A percentile compares a stretch with the other conserved stretches of the same genome.
Conservation (phyloP, 2,888 invertebrate species). For the Willowsia nigromaculata region DNA sequence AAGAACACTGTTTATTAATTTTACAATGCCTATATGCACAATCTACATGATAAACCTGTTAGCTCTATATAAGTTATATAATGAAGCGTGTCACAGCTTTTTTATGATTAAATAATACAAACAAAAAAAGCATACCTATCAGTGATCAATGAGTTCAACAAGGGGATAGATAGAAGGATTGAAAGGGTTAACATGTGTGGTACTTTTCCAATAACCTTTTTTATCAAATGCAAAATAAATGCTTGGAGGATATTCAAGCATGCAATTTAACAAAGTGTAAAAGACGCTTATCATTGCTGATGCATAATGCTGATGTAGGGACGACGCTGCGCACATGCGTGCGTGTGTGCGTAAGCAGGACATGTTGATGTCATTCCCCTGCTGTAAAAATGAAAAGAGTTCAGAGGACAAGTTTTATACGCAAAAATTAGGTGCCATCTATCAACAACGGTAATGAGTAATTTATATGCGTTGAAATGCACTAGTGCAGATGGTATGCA, state of each 20-base stretch:
- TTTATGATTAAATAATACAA: background rate
- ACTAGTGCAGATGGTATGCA: no score
- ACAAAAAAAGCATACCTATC: background rate
- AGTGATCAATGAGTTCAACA: background rate
- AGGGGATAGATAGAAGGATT: background rate
- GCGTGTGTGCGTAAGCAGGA: background rate
- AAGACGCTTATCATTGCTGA: background rate
- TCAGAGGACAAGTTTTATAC: background rate
- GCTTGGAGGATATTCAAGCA: background rate
- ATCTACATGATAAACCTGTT: background rate
- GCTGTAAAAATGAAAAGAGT: no score
- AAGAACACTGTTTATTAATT: background rate
- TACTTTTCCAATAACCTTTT: conserved; percentile 19
- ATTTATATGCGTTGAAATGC: no score
- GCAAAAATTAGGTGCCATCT: background rate
- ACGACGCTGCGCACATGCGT: background rate
- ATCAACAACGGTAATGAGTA: background rate
- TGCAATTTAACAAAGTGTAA: background rate
- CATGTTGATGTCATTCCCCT: background rate
- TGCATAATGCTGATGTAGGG: background rate
- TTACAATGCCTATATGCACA: background rate
- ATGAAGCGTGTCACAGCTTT: background rate
- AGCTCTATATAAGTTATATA: background rate
- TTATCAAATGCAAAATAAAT: background rate
- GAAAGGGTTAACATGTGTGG: background rate